Evolutionary conservation across 2,888 invertebrate species (phyloP).

Genomic region (Drosophila monieri): DNA sequence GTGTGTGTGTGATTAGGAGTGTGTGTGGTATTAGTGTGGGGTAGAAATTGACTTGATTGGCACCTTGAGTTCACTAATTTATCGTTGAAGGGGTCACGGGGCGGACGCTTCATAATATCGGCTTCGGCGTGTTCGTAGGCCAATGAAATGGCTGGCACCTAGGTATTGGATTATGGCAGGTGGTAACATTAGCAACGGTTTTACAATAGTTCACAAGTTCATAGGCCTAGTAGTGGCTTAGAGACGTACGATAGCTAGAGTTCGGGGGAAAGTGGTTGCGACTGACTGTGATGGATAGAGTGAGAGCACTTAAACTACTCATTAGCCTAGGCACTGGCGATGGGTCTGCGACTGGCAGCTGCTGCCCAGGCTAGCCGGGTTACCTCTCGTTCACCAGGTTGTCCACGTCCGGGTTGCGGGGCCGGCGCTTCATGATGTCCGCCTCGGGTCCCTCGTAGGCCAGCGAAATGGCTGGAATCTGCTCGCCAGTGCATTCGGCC

Average conservation of each 20-base stretch:
- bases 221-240: slow-evolving; percentile 8
- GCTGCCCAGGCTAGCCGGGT: slow-evolving; percentile 65
- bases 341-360: slow-evolving; percentile 8
- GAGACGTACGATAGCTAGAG: slow-evolving; percentile 10
- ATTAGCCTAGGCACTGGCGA: slow-evolving; percentile 31
- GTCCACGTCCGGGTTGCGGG: slow-evolving; percentile 97
- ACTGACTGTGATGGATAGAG: neutral
- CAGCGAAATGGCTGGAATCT: slow-evolving; percentile 98
- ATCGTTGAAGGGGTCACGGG: slow-evolving; percentile 92
- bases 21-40: slow-evolving; percentile 36
- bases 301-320: slow-evolving; percentile 46
- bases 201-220: slow-evolving; percentile 46
- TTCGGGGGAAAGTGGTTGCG: no score
- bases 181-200: slow-evolving; percentile 72
- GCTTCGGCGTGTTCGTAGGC: slow-evolving; percentile 94
- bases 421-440: slow-evolving; percentile 99
- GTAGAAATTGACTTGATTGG: slow-evolving; percentile 79
- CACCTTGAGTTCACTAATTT: slow-evolving; percentile 90
- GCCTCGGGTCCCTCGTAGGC: slow-evolving; percentile 99
- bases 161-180: slow-evolving; percentile 71
- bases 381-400: slow-evolving; percentile 99
- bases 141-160: slow-evolving; percentile 92
- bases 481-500: slow-evolving; percentile 33
- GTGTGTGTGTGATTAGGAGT: slow-evolving; percentile 32
- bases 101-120: slow-evolving; percentile 94